Conservation (phyloP, 2,888 invertebrate species). For the Diploptera punctata region DNA sequence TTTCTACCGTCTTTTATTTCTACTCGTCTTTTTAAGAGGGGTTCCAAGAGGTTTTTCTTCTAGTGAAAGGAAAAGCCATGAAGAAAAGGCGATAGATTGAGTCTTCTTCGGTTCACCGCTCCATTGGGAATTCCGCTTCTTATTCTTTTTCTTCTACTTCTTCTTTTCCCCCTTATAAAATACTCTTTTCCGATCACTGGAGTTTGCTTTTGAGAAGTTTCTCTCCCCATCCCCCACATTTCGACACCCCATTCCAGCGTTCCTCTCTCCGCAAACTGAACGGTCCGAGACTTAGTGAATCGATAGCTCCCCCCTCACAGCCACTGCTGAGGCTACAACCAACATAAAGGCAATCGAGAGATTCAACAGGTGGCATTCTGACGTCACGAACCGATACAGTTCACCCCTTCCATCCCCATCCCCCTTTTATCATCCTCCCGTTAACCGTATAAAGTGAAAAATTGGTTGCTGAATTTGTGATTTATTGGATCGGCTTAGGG, state of each 20-base stretch:
- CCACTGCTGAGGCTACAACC: slow-evolving; percentile 1
- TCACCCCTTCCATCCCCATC: too few species aligned
- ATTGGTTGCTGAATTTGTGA: slow-evolving; percentile 26
- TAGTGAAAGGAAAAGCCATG: slow-evolving; percentile 14
- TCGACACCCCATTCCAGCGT: too few species aligned
- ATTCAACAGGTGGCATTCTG: slow-evolving; percentile 23
- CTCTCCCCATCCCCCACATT: neutral
- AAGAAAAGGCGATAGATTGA: slow-evolving; percentile 32
- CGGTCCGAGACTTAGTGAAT: slow-evolving; percentile 19
- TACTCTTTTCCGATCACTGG: slow-evolving; percentile 24
- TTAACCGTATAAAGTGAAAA: slow-evolving; percentile 25
- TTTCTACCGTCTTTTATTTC: too few species aligned
- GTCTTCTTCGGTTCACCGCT: slow-evolving; percentile 22
- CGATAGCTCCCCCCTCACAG: slow-evolving; percentile 14
- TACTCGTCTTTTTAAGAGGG: slow-evolving; percentile 15
- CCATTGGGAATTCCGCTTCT: slow-evolving; percentile 18
- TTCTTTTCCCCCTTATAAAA: slow-evolving; percentile 1
- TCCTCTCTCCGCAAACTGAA: slow-evolving; percentile 8
- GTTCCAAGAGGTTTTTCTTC: slow-evolving; percentile 22
- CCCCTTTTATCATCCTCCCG: neutral
- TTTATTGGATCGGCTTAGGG: slow-evolving; percentile 17
- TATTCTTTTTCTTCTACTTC: neutral
- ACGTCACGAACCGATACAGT: slow-evolving; percentile 22
- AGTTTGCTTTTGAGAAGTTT: neutral
- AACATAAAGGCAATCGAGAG: slow-evolving; percentile 26